These are phyloP conservation scores for Matsumyia berberina DNA, from an alignment of 2,888 invertebrate genomes.

Conservation along the genomic window DNA sequence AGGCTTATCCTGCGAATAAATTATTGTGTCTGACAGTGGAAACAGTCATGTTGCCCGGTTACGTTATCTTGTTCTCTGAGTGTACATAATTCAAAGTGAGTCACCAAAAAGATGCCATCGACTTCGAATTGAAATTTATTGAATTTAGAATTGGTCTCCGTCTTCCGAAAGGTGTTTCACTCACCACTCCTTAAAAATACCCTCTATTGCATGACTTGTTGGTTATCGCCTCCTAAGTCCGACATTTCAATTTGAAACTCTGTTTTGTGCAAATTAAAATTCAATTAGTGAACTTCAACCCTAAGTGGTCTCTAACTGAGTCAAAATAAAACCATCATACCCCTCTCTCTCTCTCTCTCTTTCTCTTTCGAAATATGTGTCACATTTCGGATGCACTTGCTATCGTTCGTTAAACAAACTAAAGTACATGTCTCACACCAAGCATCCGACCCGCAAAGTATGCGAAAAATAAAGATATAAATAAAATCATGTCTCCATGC, in stretches of 20 bases:
- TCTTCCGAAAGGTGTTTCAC: not conserved
- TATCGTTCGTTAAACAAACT: not conserved
- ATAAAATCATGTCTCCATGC: slow-evolving; percentile 19
- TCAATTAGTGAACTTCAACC: slow-evolving; percentile 6
- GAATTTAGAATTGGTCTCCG: too few species aligned
- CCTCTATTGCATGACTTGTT: not conserved
- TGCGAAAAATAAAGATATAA: slow-evolving; percentile 2
- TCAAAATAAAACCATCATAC: not conserved
- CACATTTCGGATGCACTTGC: slow-evolving; percentile 44
- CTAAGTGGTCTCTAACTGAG: not conserved
- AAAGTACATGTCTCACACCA: slow-evolving; percentile 31
- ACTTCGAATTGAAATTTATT: not conserved
- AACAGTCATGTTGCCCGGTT: too few species aligned
- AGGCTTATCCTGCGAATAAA: too few species aligned
- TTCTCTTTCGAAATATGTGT: slow-evolving; percentile 12
- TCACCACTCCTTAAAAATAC: not conserved
- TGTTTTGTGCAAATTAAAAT: slow-evolving; percentile 8
- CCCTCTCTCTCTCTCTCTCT: not conserved
- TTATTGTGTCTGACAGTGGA: too few species aligned
- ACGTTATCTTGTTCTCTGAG: too few species aligned
- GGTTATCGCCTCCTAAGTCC: not conserved
- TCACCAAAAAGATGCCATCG: too few species aligned
- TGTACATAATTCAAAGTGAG: too few species aligned
- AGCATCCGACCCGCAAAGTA: slow-evolving; percentile 14
- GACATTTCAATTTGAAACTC: not conserved